These are phyloP conservation scores for Ibycter americanus DNA, from an alignment of 2,797 vertebrate species.

Conservation along the genomic window DNA sequence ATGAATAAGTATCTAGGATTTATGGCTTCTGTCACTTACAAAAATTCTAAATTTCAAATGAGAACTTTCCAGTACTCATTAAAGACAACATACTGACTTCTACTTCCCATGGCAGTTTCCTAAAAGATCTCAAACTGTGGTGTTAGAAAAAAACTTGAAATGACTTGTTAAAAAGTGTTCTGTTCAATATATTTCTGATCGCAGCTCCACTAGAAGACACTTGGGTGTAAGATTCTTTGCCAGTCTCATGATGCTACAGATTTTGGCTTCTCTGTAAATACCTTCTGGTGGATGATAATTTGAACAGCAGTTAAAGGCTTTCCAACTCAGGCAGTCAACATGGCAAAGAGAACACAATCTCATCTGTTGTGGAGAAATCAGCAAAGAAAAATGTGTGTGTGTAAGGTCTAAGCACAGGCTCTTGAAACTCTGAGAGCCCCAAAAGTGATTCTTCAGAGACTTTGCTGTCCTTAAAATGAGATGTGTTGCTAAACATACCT, in stretches of 20 bases:
- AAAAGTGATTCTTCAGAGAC: not conserved
- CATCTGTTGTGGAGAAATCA: not conserved
- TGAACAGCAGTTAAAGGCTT: not conserved
- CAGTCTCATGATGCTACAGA: not conserved
- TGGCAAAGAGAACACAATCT: not conserved
- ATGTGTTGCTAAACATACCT: not conserved
- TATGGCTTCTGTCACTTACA: not conserved
- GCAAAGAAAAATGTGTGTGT: not conserved
- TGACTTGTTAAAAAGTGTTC: not conserved
- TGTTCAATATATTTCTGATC: not conserved
- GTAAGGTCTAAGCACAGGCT: not conserved
- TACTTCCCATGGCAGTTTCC: not conserved
- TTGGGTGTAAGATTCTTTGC: not conserved
- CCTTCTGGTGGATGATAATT: not conserved
- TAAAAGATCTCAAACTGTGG: not conserved
- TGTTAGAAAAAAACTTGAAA: not conserved
- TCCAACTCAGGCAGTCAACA: not conserved
- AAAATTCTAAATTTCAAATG: not conserved
- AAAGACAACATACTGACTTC: not conserved
- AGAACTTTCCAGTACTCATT: not conserved
- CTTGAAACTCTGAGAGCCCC: not conserved
- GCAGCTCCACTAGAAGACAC: not conserved
- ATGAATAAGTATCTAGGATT: not conserved
- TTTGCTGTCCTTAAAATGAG: not conserved
- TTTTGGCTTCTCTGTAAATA: not conserved